A percentile compares a stretch with the other conserved stretches of the same genome.
phyloP scores from a whole-genome alignment of 2,113 vertebrate species.

The Cephalopholis sonnerati region DNA sequence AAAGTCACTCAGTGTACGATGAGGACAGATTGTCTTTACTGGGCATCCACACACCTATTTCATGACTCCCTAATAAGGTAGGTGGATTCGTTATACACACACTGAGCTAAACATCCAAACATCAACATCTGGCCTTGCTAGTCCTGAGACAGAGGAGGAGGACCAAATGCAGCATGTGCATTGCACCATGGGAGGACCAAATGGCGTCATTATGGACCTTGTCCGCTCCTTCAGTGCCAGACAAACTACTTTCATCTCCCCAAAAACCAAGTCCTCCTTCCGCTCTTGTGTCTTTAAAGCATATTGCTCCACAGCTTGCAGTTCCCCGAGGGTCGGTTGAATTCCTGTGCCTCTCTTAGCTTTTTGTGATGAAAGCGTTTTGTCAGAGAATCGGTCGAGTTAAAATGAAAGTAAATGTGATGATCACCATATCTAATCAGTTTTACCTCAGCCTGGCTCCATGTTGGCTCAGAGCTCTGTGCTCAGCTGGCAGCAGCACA shows the following conservation, averaged over 20 bases:
- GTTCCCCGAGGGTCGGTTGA: not conserved
- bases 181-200: conserved; percentile 65
- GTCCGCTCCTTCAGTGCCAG: conserved; percentile 31
- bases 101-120: conserved; percentile 40
- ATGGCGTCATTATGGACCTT: conserved; percentile 55
- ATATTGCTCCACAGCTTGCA: not conserved
- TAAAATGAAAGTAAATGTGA: conserved; percentile 18
- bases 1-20: not conserved
- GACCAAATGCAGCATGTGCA: conserved; percentile 38
- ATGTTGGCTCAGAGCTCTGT: conserved; percentile 19
- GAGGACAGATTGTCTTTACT: conserved; percentile 7
- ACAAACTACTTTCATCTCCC: conserved; percentile 56
- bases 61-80: conserved; percentile 29
- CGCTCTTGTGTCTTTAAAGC: conserved; percentile 21
- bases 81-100: conserved; percentile 23
- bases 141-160: conserved; percentile 48
- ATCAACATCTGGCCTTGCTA: conserved; percentile 69
- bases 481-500: not conserved
- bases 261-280: conserved; percentile 10
- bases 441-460: not conserved
- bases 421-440: conserved; percentile 9
- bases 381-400: not conserved
- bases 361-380: conserved; percentile 30
- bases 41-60: conserved; percentile 3
- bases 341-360: not conserved